These are phyloP conservation scores for Aphaenogaster floridana DNA, from an alignment of 1,140 invertebrate species.

Conservation along the genomic window DNA sequence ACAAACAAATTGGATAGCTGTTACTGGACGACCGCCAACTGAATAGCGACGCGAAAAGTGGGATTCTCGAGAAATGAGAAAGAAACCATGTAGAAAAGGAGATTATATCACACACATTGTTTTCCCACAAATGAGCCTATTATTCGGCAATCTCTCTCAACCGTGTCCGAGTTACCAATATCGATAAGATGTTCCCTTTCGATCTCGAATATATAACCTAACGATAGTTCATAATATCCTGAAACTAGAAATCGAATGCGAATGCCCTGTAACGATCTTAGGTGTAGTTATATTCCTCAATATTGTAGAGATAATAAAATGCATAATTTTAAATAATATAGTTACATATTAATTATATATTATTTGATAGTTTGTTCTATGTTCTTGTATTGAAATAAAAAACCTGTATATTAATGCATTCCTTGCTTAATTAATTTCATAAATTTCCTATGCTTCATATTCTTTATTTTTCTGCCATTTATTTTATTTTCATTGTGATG, in stretches of 20 bases:
- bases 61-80: background rate
- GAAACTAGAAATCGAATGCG: background rate
- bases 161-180: background rate
- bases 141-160: constrained; percentile 5
- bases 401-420: background rate
- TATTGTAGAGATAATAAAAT: background rate
- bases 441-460: background rate
- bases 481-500: background rate
- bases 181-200: background rate
- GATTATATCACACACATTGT: background rate
- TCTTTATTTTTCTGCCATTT: background rate
- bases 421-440: background rate
- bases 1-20: constrained; percentile 21
- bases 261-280: background rate
- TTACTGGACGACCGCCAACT: constrained; percentile 26
- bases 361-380: background rate
- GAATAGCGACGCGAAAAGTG: background rate
- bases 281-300: background rate
- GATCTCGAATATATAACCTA: background rate
- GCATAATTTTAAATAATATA: background rate
- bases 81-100: background rate
- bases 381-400: background rate
- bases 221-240: background rate
- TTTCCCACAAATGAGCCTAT: constrained; percentile 2
- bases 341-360: background rate